Evolutionary conservation across 2,113 vertebrate species (phyloP), one percentile per base, ranked within the genome.

Genomic region (Pycnonotus jocosus): DNA sequence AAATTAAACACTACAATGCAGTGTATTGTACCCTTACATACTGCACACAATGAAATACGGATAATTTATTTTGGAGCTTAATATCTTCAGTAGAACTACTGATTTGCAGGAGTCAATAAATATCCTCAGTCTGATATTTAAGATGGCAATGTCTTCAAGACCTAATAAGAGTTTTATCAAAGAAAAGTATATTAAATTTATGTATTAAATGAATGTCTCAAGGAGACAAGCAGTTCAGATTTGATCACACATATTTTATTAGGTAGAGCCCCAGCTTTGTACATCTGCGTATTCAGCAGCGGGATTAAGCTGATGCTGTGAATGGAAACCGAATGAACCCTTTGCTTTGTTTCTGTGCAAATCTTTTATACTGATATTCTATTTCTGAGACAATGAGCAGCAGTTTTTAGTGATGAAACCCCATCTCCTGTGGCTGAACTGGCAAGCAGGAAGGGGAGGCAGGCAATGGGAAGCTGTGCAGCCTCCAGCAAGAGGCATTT

Each of bases 161-260:
- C 57, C 74, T 93, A 89, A 69, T 91, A 96, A 66, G 86, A 82
- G 62, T 62, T 95, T 85, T 95, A 92, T 97, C 84, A 87, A 79
- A 88, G 84, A 91, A 86, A 86, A 92, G 45, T 89, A 72, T 96
- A 89, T 92, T 96, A 93, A 92, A 93, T 94, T 77, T 86, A 83
- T 81, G 76, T 71, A 86, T 92, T 89, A 91, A 84, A 93, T 60
- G 56, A 91, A 85, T 25, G 74, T 54, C 91, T 95, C 73, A 68
- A 72, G 79, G 84, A 93, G 86, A 81, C 86, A 87, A 82, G 84
- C 65, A 82, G 84, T n/a, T 89, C 94, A 93, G 86, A 91, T 97
- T 92, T 71, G 95, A 93, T 95, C 87, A 73, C 73, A 53, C 7
- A 1, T 51, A 54, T 86, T 95, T 95, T 82, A 95, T 96, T 92